These are phyloP conservation scores for Zosterops lateralis DNA, from an alignment of 2,113 vertebrate genomes.

Conservation along the genomic window DNA sequence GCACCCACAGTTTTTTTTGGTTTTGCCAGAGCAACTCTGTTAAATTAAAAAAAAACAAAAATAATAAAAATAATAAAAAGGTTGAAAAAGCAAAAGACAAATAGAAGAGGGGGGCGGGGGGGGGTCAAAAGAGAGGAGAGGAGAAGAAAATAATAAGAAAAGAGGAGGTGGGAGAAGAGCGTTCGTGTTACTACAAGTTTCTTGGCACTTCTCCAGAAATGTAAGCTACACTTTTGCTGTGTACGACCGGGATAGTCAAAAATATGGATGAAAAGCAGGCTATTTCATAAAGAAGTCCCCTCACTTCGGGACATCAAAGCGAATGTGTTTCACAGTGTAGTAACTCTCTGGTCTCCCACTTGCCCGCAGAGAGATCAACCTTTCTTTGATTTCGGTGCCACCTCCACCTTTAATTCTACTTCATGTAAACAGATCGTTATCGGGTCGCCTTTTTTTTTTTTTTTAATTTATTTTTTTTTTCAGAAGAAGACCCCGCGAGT, in stretches of 20 bases:
- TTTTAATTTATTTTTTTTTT: not conserved
- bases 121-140: not conserved
- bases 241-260: not conserved
- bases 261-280: not conserved
- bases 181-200: conserved; percentile 26
- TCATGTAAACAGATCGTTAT: conserved; percentile 71
- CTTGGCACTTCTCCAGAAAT: conserved; percentile 53
- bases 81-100: not conserved
- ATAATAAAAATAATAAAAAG: no score
- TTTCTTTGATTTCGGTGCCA: conserved; percentile 67
- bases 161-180: not conserved
- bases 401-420: conserved; percentile 54
- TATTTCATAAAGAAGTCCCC: conserved; percentile 20
- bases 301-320: conserved; percentile 41
- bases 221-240: conserved; percentile 25
- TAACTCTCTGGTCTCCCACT: not conserved
- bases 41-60: not conserved
- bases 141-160: not conserved
- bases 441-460: not conserved
- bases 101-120: no score
- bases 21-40: not conserved
- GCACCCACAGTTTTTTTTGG: accelerated
- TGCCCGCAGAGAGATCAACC: not conserved
- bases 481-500: conserved; percentile 10
- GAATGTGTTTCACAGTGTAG: not conserved